phyloP scores from a whole-genome alignment of 1,140 invertebrate species.

The Archivesica marissinica region DNA sequence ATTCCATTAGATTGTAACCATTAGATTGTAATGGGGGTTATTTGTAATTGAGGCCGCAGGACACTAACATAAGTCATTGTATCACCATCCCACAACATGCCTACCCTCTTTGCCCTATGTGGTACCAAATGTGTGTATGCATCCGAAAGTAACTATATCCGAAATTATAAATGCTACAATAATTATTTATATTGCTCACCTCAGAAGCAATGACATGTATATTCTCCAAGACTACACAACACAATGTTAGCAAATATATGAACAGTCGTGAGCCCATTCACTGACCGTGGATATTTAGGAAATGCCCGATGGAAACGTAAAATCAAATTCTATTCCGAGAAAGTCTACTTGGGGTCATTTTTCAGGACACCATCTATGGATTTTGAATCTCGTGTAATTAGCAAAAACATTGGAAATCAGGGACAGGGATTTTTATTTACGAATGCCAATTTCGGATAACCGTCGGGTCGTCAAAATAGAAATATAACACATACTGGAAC shows the following conservation, averaged over 20 bases:
- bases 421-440: no score
- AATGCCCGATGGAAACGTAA: no score
- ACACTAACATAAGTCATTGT: background rate
- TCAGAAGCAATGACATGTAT: conserved; percentile 47
- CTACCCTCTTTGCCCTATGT: background rate
- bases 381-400: no score
- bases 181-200: background rate
- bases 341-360: no score
- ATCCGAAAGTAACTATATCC: background rate
- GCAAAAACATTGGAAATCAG: no score
- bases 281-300: no score
- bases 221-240: background rate
- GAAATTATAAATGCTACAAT: background rate
- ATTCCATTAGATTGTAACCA: background rate
- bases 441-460: no score
- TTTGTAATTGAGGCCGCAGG: background rate
- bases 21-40: background rate
- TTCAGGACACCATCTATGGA: no score
- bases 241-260: conserved; percentile 15
- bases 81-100: background rate
- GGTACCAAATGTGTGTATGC: no score
- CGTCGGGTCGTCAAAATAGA: no score
- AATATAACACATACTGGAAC: no score
- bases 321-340: no score
- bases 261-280: conserved; percentile 1